phyloP scores from a whole-genome alignment of 2,797 vertebrate genomes.

The Menidia menidia region DNA sequence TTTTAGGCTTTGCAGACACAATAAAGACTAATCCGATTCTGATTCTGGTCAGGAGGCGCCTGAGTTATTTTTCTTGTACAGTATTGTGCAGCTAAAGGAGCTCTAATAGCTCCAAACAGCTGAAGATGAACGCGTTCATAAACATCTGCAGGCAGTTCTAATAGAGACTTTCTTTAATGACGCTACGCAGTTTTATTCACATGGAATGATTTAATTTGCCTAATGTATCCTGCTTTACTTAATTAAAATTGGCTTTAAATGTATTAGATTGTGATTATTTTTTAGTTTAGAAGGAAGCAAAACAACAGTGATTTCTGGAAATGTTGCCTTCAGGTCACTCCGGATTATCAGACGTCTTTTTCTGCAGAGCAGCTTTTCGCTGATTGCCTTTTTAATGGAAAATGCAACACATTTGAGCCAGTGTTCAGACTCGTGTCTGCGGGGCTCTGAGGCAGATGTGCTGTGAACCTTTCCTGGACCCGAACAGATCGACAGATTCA shows the following conservation, averaged over 20 bases:
- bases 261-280: not conserved
- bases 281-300: not conserved
- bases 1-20: too few species aligned
- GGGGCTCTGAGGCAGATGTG: too few species aligned
- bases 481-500: not conserved
- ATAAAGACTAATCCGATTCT: not conserved
- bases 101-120: not conserved
- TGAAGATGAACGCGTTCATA: not conserved
- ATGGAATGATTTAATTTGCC: not conserved
- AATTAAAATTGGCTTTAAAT: not conserved
- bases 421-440: too few species aligned
- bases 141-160: not conserved
- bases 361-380: not conserved
- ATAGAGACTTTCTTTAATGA: not conserved
- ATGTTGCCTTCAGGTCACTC: not conserved
- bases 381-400: not conserved
- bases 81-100: not conserved
- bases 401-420: slow-evolving; percentile 3
- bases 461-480: too few species aligned
- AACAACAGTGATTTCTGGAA: not conserved
- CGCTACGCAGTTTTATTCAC: not conserved
- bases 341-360: not conserved
- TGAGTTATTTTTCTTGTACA: not conserved
- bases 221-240: not conserved
- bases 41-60: not conserved